Conservation (phyloP, 2,888 invertebrate species). For the Neoitamus cyanurus region DNA sequence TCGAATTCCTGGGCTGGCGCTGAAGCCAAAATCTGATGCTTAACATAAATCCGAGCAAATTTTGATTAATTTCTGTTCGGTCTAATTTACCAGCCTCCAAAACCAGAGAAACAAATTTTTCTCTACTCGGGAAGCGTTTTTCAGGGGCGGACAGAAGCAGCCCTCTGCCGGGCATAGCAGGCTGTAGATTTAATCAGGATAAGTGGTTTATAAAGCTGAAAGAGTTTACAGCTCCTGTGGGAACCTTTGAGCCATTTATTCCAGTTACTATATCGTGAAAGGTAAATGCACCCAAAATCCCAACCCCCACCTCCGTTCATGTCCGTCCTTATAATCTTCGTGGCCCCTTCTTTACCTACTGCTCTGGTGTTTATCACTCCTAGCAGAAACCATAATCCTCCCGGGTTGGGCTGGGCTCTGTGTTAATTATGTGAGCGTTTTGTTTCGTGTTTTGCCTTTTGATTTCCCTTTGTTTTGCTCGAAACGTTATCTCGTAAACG, state of each 20-base stretch:
- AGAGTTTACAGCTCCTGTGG: constrained; percentile 37
- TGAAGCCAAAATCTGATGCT: not conserved
- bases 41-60: constrained; percentile 3
- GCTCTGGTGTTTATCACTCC: constrained; percentile 11
- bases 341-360: not conserved
- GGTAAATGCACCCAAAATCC: not conserved
- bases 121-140: not conserved
- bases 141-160: not conserved
- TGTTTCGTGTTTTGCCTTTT: constrained; percentile 6
- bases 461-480: not conserved
- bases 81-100: constrained; percentile 3
- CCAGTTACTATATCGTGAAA: constrained; percentile 37
- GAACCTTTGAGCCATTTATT: constrained; percentile 30
- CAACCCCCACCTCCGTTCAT: not conserved
- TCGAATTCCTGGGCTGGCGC: not conserved
- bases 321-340: not conserved
- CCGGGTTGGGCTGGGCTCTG: constrained; percentile 3
- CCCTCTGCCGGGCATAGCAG: not conserved
- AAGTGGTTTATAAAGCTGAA: constrained; percentile 46
- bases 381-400: constrained; percentile 15
- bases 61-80: constrained; percentile 37
- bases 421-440: constrained; percentile 30
- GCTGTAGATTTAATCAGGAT: constrained; percentile 41
- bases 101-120: constrained; percentile 2
- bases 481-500: not conserved